Base-by-base conservation (phyloP, 2,797 vertebrate genomes). In the Podarcis lilfordi region DNA sequence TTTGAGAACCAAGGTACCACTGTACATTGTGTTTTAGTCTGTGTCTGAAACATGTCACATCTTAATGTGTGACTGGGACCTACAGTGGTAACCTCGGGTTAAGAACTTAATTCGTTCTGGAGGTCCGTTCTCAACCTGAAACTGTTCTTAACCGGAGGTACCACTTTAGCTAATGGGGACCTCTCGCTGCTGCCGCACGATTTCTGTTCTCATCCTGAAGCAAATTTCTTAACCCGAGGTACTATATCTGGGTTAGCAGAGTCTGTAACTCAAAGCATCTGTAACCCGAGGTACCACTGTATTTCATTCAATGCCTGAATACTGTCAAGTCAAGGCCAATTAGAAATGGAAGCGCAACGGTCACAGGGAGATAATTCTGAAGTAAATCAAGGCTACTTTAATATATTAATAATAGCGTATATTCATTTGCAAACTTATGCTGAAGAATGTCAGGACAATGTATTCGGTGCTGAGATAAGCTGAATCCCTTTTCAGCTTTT, bases 31-130 rank as follows among this genome's bases (percentile, higher is more conserved):
- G 1, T 88, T 35, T 21, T 64, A 64, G 21, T 45, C 40, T 87
- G 64, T 27, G 21, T 23, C 85, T 84, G 68, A 71, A 80, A 64
- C 3, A 80, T 50, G 86, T 90, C 78, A 85, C 19, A 84, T 59
- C n/a, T 23, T 71, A 68, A 32, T 29, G 13, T 45, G 19, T 15
- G 17, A 17, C 32, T 23, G 55, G 8, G 17, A 68, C 59, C 64
- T 35, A 40, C 40, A 40, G 40, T 40, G 40, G 40, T 40, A 40
- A 40, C 40, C 40, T 40, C 1, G 40, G 40, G 40, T 40, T 40
- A 40, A 40, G 40, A 40, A 40, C 40, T 5, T 40, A 40, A 40
- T 40, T 40, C 40, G 40, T 40, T 40, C 40, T 40, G 40, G 40
- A 40, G 40, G 40, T 40, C 40, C 40, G 5, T 40, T 40, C 40